phyloP scores from a whole-genome alignment of 2,888 invertebrate species.

The Melanophora roralis region DNA sequence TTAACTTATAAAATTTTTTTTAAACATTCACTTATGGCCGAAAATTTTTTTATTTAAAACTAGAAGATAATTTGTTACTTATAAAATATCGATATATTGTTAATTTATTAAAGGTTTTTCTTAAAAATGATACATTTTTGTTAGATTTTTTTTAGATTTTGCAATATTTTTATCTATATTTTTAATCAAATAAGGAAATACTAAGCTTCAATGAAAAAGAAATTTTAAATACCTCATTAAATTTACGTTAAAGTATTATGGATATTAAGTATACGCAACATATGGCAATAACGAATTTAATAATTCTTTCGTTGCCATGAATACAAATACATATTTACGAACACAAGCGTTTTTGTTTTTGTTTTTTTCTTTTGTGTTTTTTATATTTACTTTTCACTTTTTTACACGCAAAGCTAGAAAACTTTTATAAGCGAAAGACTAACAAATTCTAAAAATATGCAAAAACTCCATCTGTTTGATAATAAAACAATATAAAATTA shows the following conservation, averaged over 20 bases:
- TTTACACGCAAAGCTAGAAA: not conserved
- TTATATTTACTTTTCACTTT: not conserved
- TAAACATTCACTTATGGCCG: no score
- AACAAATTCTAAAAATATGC: not conserved
- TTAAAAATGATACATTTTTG: no score
- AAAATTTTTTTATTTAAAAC: no score
- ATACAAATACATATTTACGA: not conserved
- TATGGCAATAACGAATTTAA: conserved; percentile 2
- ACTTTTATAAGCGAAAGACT: not conserved
- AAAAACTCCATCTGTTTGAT: conserved; percentile 4
- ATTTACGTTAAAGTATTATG: not conserved
- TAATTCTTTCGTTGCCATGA: not conserved
- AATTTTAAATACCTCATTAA: not conserved
- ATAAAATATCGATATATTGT: no score
- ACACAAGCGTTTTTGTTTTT: not conserved
- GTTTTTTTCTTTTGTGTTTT: not conserved
- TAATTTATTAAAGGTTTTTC: no score
- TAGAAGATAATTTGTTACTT: no score
- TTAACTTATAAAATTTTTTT: no score
- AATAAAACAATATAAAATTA: no score
- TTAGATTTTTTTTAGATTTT: not conserved
- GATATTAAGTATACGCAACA: conserved; percentile 14
- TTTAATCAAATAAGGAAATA: no score
- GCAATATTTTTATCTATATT: no score
- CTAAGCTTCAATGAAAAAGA: no score